Base-by-base conservation (phyloP, 2,113 vertebrate species). In the Nyctibius bracteatus region DNA sequence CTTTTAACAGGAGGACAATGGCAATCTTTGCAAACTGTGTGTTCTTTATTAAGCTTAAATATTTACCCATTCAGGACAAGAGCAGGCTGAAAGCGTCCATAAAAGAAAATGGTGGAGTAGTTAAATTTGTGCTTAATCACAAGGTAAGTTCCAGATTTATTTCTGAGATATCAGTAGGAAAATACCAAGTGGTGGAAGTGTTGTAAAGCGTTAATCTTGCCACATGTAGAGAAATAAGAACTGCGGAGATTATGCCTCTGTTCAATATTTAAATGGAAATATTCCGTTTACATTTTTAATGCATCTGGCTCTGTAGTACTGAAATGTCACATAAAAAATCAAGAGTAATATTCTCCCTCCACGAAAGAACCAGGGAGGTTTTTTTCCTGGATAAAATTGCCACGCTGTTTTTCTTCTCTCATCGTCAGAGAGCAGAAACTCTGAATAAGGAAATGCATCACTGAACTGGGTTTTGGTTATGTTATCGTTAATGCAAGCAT, bases 11-110 rank as follows among this genome's bases (percentile, higher is more conserved):
- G 88, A 98, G 77, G 37, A 58, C 58, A 46, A 93, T 98, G 97
- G 80, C 94, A 49, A 71, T 99, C 93, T 98, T 99, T 91, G 86
- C 91, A 81, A 96, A 98, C 86, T 98, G 96, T 92, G 86, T 81
- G 3, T 97, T 99, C 65, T 98, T 97, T 61, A 87, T 99, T 91
- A 98, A 98, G 94, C 70, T 98, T 59, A 99, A 98, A 86, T 49
- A 91, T 33, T 75, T 99, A 83, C 24, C 94, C 22, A 85, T 92
- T 68, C 96, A 97, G 81, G 95, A 98, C 92, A 99, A 98, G 97
- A 98, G 92, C 81, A 98, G 81, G 21, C 73, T 99, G 80, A 98
- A 97, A 71, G 77, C 51, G 10, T 96, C 96, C 13, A 96, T 99
- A 30, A 97, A 96, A n/a, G 96, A 97, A 24, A 98, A 98, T 25